Base-by-base conservation (phyloP, 2,797 vertebrate species). In the Chiroxiphia lanceolata region DNA sequence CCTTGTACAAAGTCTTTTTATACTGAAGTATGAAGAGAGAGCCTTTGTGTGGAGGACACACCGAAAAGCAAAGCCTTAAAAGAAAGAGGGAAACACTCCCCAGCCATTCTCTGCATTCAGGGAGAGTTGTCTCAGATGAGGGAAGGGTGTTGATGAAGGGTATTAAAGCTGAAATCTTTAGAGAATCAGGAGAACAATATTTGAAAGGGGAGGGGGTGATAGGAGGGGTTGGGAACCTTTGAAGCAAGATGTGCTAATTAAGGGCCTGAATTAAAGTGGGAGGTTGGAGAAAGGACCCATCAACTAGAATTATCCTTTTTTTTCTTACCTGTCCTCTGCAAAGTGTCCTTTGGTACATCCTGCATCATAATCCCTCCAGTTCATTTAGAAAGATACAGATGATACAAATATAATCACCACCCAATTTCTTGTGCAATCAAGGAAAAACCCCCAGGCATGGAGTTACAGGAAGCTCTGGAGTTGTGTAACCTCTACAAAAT, bases 371-470 rank as follows among this genome's bases (percentile, higher is more conserved):
- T 88, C 61, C 83, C 51, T 63, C 34, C 85, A 18, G 34, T 25
- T 59, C 74, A 20, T 84, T 63, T 51, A 67, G 74, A 65, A 83
- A 71, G 72, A 88, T 48, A 14, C 0, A 14, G 71, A 60, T 38
- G 84, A 92, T 57, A 64, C 82, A 44, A 13, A 54, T 2, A 14
- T 0, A n/a, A 83, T 53, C 68, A 64, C 80, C 90, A 63, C 78
- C 74, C 81, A 53, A 45, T 22, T 60, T 42, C 93, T 96, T 97
- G 75, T 67, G 94, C 95, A 97, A 97, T 53, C 77, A 33, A 83
- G 90, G 74, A 56, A 94, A 80, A 45, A 0, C 1, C 69, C 51
- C 42, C 31, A 31, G 51, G 92, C 74, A 81, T 8, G 34, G 64
- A 76, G 3, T 96, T 95, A 93, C 93, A 53, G 95, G 96, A 97